A percentile compares a stretch with the other conserved stretches of the same genome.
Conservation (phyloP, 2,888 invertebrate species). For the Oscheius sp. region DNA sequence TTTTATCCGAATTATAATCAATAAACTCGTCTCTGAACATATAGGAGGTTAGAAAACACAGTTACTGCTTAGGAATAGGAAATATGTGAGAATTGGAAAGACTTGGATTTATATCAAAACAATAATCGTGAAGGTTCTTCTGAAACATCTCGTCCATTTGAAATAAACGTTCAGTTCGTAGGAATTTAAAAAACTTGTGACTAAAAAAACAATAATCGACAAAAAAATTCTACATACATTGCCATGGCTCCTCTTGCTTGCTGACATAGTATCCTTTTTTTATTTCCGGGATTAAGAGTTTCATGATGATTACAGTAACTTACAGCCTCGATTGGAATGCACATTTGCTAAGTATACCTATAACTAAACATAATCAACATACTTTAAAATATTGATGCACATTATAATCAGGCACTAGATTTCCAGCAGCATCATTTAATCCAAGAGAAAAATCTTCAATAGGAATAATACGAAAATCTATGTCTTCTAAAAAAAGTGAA, state of each 20-base stretch:
- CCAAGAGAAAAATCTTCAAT: constrained; percentile 3
- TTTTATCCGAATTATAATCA: background rate
- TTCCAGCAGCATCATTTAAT: background rate
- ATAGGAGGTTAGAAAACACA: too few species aligned
- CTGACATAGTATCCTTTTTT: background rate
- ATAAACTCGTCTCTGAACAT: background rate
- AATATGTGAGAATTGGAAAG: background rate
- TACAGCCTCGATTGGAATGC: background rate
- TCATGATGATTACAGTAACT: background rate
- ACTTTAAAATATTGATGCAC: background rate
- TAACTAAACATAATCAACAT: background rate
- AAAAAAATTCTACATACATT: background rate
- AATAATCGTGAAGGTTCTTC: background rate
- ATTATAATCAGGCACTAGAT: background rate
- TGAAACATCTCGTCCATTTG: background rate
- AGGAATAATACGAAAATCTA: background rate
- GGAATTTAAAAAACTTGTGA: background rate
- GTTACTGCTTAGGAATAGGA: too few species aligned
- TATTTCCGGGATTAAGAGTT: background rate
- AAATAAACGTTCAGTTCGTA: background rate
- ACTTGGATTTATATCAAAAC: background rate
- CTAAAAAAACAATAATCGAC: background rate
- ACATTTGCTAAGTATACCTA: background rate
- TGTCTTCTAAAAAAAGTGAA: background rate
- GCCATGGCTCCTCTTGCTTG: background rate